phyloP scores from a whole-genome alignment of 1,140 invertebrate genomes.

The Leptopilina boulardi region DNA sequence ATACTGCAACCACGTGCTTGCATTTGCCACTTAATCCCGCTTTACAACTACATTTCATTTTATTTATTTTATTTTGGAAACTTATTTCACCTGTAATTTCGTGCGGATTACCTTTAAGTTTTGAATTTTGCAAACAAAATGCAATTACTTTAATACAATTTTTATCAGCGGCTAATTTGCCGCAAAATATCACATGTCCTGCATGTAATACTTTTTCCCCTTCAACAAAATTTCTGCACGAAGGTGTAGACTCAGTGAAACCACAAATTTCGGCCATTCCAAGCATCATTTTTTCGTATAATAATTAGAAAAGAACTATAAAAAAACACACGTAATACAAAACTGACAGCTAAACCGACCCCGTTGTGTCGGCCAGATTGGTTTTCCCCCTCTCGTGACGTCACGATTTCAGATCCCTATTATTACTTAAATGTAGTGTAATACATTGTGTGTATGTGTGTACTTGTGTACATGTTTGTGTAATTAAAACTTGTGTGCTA shows the following conservation, averaged over 20 bases:
- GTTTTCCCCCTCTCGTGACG: too few relatives aligned
- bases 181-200: background rate
- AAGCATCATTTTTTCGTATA: background rate
- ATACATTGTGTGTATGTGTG: too few relatives aligned
- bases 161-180: background rate
- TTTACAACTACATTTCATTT: conserved; percentile 33
- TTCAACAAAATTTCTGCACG: background rate
- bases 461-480: too few relatives aligned
- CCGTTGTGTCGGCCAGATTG: too few relatives aligned
- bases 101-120: conserved; percentile 33
- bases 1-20: conserved; percentile 34
- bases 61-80: conserved; percentile 2
- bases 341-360: too few relatives aligned
- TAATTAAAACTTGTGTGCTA: too few relatives aligned
- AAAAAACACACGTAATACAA: too few relatives aligned
- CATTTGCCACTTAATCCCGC: conserved; percentile 39
- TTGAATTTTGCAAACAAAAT: conserved; percentile 29
- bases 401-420: too few relatives aligned
- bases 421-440: too few relatives aligned
- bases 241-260: background rate
- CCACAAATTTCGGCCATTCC: background rate
- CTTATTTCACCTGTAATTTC: conserved; percentile 33
- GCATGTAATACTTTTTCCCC: background rate
- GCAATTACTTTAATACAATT: background rate
- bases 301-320: too few relatives aligned